A percentile compares a stretch with the other conserved stretches of the same genome.
These are phyloP conservation scores for Falcunculus frontatus DNA, from an alignment of 2,113 vertebrate species.

Conservation along the genomic window DNA sequence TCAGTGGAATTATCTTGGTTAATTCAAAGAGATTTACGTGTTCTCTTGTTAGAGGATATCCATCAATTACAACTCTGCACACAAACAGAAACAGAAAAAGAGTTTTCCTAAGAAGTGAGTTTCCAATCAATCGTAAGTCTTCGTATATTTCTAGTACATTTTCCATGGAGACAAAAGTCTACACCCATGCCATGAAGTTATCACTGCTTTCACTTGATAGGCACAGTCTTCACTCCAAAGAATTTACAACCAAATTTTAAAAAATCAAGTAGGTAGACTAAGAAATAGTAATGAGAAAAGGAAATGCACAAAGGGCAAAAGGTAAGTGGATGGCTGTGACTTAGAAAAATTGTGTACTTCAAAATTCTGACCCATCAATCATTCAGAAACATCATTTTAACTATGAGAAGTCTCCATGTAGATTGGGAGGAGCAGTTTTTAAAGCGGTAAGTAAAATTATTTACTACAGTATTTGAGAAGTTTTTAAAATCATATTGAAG, in stretches of 20 bases:
- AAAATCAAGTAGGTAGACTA: neutral
- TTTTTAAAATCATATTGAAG: neutral
- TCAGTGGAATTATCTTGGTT: constrained; percentile 81
- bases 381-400: neutral
- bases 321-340: neutral
- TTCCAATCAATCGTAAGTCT: neutral
- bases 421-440: neutral
- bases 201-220: neutral
- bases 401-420: neutral
- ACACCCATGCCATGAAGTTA: neutral
- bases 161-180: neutral
- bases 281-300: neutral
- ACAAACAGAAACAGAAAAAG: neutral
- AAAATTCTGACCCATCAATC: neutral
- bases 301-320: neutral
- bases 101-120: neutral
- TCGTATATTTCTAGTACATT: neutral
- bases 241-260: neutral
- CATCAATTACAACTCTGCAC: constrained; percentile 87
- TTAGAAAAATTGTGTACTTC: neutral
- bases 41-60: constrained; percentile 82
- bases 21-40: constrained; percentile 80
- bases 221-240: neutral
- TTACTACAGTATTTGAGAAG: neutral
- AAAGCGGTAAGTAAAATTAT: neutral